Percentiles rank a stretch among this genome's conserved stretches.
Evolutionary conservation across 37 sponge, comb jelly and placozoan species (phyloP).

Genomic region (Beroe ovata): DNA sequence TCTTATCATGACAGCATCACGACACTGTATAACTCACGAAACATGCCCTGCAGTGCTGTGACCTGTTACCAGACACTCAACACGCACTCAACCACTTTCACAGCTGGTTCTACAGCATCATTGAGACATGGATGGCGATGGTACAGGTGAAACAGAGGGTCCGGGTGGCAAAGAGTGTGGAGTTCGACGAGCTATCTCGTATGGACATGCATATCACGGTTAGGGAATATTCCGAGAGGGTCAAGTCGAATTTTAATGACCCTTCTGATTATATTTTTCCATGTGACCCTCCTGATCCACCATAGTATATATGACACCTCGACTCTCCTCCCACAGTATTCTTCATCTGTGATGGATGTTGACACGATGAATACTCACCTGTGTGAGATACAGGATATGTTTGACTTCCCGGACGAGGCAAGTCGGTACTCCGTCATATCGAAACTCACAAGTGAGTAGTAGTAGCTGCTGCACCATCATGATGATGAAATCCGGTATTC

Average conservation of each 20-base stretch:
- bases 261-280: too few species aligned
- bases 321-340: neutral
- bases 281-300: neutral
- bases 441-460: conserved; percentile 34
- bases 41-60: neutral
- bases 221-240: too few species aligned
- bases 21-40: too few species aligned
- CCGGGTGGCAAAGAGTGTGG: conserved; percentile 8
- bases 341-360: conserved; percentile 25
- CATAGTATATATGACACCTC: neutral
- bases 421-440: conserved; percentile 12
- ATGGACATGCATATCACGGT: conserved; percentile 38
- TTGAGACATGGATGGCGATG: conserved; percentile 3
- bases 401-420: conserved; percentile 20
- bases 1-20: too few species aligned
- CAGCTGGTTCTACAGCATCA: conserved; percentile 34
- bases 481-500: too few species aligned
- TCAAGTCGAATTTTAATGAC: too few species aligned
- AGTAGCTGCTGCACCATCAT: too few species aligned
- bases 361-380: conserved; percentile 14
- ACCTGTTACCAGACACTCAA: neutral
- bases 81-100: conserved; percentile 45
- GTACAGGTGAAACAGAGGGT: conserved; percentile 10
- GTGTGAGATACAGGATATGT: conserved; percentile 36
- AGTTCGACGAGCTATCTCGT: neutral